These are phyloP conservation scores for Deladenus siricidicola DNA, from an alignment of 2,888 invertebrate species.

Conservation along the genomic window DNA sequence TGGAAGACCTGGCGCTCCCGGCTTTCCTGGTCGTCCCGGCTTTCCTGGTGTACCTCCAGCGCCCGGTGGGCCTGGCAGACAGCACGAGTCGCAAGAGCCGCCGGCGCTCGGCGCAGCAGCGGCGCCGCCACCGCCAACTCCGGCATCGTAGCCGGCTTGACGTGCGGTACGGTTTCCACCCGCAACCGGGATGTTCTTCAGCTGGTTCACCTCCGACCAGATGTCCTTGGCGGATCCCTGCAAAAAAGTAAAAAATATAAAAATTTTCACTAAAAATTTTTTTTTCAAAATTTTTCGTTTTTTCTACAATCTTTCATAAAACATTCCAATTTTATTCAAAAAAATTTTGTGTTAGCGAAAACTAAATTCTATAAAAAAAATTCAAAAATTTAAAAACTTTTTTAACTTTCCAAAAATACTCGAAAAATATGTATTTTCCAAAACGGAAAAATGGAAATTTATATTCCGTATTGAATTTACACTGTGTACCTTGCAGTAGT, in stretches of 20 bases:
- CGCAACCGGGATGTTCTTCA: constrained; percentile 37
- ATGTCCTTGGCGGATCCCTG: constrained; percentile 50
- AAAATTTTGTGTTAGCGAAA: no score
- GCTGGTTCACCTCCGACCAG: constrained; percentile 49
- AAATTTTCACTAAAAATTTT: background rate
- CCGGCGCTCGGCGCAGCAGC: constrained; percentile 22
- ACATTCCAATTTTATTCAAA: background rate
- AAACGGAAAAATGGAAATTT: no score
- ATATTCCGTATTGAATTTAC: background rate
- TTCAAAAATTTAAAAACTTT: no score
- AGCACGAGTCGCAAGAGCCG: constrained; percentile 36
- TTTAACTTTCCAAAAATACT: no score
- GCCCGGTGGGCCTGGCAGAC: constrained; percentile 41
- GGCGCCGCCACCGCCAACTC: constrained; percentile 21
- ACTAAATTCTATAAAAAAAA: no score
- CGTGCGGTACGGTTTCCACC: constrained; percentile 41
- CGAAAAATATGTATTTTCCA: no score
- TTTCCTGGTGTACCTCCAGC: constrained; percentile 46
- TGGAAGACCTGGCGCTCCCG: constrained; percentile 50
- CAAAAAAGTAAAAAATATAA: background rate
- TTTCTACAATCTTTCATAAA: background rate
- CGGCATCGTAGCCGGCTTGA: constrained; percentile 36
- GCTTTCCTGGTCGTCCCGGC: constrained; percentile 48
- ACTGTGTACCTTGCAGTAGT: constrained; percentile 44
- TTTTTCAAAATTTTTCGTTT: background rate